phyloP scores from a whole-genome alignment of 2,113 vertebrate genomes.

The Fregetta grallaria region DNA sequence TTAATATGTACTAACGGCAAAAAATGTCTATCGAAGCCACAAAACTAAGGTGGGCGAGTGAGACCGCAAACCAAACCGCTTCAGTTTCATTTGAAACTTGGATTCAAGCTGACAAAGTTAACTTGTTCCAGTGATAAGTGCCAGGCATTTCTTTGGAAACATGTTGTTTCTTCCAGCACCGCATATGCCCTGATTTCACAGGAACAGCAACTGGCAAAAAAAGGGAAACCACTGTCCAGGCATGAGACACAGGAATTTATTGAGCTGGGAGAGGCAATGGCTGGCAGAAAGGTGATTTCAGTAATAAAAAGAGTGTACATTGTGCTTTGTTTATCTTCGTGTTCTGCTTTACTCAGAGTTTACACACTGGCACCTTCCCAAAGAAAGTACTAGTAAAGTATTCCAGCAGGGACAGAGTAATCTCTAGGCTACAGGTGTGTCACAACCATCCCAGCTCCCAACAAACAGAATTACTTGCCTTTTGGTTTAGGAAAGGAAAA shows the following conservation, averaged over 20 bases:
- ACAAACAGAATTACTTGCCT: background rate
- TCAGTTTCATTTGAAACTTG: background rate
- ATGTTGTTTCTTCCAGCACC: constrained; percentile 12
- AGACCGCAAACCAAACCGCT: background rate
- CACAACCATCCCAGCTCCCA: background rate
- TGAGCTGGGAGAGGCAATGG: background rate
- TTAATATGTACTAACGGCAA: background rate
- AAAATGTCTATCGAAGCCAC: background rate
- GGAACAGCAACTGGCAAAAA: background rate
- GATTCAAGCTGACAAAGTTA: background rate
- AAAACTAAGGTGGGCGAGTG: background rate
- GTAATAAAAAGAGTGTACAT: constrained; percentile 26
- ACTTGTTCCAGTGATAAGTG: background rate
- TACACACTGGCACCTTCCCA: constrained; percentile 44
- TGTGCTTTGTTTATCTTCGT: constrained; percentile 23
- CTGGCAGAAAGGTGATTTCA: background rate
- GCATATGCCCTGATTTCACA: background rate
- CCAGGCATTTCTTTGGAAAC: constrained; percentile 44
- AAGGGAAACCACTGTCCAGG: background rate
- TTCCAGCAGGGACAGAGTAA: background rate
- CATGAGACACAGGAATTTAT: constrained; percentile 30
- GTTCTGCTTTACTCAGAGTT: constrained; percentile 18
- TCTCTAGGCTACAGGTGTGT: background rate
- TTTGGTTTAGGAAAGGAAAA: background rate
- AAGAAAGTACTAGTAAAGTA: background rate